These are phyloP conservation scores for Aphaenogaster floridana DNA, from an alignment of 1,140 invertebrate species.

Conservation along the genomic window DNA sequence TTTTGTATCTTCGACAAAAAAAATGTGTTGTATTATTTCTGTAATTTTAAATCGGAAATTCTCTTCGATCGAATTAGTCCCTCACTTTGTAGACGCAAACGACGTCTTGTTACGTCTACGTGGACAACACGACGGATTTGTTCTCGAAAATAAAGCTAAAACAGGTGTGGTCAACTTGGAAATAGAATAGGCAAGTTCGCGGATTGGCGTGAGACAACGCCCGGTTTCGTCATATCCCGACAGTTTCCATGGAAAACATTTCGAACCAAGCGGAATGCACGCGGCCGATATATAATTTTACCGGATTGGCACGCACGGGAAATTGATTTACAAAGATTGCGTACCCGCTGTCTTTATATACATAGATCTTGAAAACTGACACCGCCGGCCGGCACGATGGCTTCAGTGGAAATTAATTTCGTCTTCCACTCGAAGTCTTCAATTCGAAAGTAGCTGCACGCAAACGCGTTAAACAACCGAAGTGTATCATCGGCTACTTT, in stretches of 20 bases:
- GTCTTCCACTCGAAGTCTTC: too few relatives aligned
- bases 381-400: background rate
- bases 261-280: constrained; percentile 16
- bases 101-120: constrained; percentile 23
- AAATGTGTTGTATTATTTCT: background rate
- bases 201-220: constrained; percentile 69
- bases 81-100: constrained; percentile 33
- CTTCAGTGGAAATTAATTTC: background rate
- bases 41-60: background rate
- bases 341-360: background rate
- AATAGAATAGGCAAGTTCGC: constrained; percentile 74
- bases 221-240: constrained; percentile 62
- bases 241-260: constrained; percentile 33
- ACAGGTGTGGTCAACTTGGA: constrained; percentile 72
- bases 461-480: background rate
- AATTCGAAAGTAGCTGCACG: background rate
- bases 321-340: background rate
- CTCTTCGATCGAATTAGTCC: constrained; percentile 28
- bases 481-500: background rate
- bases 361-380: constrained; percentile 1
- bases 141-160: constrained; percentile 75
- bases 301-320: background rate
- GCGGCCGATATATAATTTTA: background rate
- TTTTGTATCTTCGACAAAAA: background rate
- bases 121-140: constrained; percentile 32